Percentiles rank a stretch among this genome's conserved stretches.
Conservation (phyloP, 2,888 invertebrate species). For the Perithous albicinctus region DNA sequence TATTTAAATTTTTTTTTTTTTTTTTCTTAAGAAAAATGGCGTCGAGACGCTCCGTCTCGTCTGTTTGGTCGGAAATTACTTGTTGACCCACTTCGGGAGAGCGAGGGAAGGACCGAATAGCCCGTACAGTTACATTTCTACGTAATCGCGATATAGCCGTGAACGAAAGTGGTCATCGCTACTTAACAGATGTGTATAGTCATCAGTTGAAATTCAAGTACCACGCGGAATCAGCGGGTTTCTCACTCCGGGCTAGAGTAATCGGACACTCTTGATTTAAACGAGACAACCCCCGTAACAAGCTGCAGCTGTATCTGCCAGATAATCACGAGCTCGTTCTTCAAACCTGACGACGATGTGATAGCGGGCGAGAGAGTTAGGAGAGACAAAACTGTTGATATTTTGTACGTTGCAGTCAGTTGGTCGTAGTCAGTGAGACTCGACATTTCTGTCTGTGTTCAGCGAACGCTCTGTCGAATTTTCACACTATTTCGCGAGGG, state of each 20-base stretch:
- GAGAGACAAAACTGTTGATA: conserved; percentile 29
- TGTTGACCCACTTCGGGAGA: neutral
- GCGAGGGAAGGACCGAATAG: neutral
- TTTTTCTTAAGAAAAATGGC: too few relatives aligned
- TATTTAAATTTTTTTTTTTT: too few relatives aligned
- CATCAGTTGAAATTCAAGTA: conserved; percentile 7
- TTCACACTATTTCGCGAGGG: neutral
- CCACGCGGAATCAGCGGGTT: neutral
- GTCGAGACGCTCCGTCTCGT: neutral
- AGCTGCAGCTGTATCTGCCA: neutral
- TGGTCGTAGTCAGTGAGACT: conserved; percentile 48
- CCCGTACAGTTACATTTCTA: neutral
- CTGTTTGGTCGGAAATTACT: neutral
- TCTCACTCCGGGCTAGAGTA: neutral
- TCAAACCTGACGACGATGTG: conserved; percentile 10
- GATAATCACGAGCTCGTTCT: neutral
- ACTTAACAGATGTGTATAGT: neutral
- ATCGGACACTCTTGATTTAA: neutral
- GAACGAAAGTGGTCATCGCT: neutral
- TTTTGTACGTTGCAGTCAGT: conserved; percentile 55
- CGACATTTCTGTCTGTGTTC: conserved; percentile 11
- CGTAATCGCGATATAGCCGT: neutral
- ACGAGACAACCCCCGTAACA: too few relatives aligned
- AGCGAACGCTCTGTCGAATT: neutral
- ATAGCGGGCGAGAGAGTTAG: conserved; percentile 40